A percentile compares a stretch with the other conserved stretches of the same genome.
Evolutionary conservation across 2,797 vertebrate genomes (phyloP).

Genomic region (Chelon labrosus): DNA sequence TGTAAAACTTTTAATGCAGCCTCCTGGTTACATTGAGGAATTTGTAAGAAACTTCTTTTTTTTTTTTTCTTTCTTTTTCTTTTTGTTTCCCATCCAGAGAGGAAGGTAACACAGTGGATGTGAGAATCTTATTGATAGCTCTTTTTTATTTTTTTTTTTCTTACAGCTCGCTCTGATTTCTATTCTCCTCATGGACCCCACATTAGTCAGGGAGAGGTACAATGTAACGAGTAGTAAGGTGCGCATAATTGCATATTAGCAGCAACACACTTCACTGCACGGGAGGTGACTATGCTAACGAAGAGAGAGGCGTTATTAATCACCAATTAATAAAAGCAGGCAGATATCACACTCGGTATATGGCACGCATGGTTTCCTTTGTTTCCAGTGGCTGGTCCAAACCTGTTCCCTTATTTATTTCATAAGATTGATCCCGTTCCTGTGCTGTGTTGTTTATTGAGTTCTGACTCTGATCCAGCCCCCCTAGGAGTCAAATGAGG

Average conservation of each 20-base stretch:
- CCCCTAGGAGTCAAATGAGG: constrained; percentile 75
- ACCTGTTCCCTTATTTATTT: constrained; percentile 80
- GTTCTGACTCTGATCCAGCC: constrained; percentile 78
- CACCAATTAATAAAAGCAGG: constrained; percentile 94
- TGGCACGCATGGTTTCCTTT: constrained; percentile 78
- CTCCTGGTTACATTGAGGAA: constrained; percentile 75
- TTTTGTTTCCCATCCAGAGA: constrained; percentile 50
- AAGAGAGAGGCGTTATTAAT: constrained; percentile 98
- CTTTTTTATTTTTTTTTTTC: constrained; percentile 42
- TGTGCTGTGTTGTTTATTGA: constrained; percentile 75
- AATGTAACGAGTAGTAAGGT: constrained; percentile 96
- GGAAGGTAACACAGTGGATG: constrained; percentile 64
- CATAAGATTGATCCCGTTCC: constrained; percentile 79
- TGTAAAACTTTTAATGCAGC: constrained; percentile 82
- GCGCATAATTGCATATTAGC: constrained; percentile 92
- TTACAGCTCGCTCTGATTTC: constrained; percentile 70
- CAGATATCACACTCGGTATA: constrained; percentile 80
- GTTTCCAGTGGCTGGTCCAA: constrained; percentile 77
- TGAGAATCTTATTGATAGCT: constrained; percentile 72
- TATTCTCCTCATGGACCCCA: constrained; percentile 83
- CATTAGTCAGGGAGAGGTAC: constrained; percentile 83
- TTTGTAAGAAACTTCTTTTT: constrained; percentile 69
- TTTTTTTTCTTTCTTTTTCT: constrained; percentile 25
- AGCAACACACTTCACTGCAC: constrained; percentile 93
- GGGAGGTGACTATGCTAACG: constrained; percentile 97